Base-by-base conservation (phyloP, 2,797 vertebrate genomes). In the Crocodylus rhombifer region DNA sequence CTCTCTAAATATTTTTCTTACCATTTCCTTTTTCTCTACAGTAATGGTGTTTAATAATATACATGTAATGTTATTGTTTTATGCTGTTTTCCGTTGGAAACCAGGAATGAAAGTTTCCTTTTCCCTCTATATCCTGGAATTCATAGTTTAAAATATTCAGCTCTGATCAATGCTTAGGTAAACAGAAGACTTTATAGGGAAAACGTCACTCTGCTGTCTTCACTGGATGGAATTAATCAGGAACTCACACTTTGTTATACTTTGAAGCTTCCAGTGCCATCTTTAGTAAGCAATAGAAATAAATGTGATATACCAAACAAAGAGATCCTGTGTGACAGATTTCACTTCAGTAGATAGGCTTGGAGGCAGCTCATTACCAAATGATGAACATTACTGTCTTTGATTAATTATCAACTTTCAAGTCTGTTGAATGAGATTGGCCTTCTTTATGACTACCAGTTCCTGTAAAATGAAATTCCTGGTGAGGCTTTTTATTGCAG, bases 31-130 rank as follows among this genome's bases (percentile, higher is more conserved):
- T 67, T 96, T 94, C 69, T 96, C 81, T 95, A 81, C 84, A 96
- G 93, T 93, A 95, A 95, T 80, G 64, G 51, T 91, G 80, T 94
- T 97, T 95, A 98, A 96, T 97, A 97, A 97, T 86, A 84, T 91
- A 94, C 87, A 91, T 80, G 84, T 92, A 87, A 91, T 96, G 97
- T 96, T 74, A 82, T 80, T 95, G 91, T 25, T 94, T 97, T 96
- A 94, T 0, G 1, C 15, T 87, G 71, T 82, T 80, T 62, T 94
- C 77, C 87, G 92, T 97, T 84, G 83, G 92, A 89, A 56, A 4
- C 55, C 61, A 2, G 1, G 80, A 62, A 86, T 84, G 79, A 80
- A 73, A 77, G 11, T 75, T 8, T 73, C n/a, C 63, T 74, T 83
- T 89, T 87, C 26, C 64, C 60, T 96, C 84, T 80, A 11, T 64